Conservation (phyloP, 37 sponge, comb jelly and placozoan genomes). For the Ianthella basta region DNA sequence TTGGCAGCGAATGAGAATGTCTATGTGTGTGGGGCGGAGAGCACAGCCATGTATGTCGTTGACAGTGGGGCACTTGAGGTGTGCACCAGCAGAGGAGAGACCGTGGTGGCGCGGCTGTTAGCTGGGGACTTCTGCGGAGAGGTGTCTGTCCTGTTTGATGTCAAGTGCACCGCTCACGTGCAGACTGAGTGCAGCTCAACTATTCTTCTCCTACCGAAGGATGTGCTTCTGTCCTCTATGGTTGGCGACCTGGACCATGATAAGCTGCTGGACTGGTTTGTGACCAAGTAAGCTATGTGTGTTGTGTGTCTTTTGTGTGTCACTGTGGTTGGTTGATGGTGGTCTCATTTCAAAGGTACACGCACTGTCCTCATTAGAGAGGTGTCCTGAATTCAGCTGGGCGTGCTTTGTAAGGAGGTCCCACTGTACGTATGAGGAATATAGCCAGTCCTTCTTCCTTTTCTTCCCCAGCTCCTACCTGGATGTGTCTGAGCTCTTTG, state of each 20-base stretch:
- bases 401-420: background rate
- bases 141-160: constrained; percentile 46
- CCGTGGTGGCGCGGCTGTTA: constrained; percentile 2
- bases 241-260: background rate
- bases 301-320: too few species aligned
- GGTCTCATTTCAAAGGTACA: too few species aligned
- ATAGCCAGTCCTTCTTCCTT: too few species aligned
- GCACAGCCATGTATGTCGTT: constrained; percentile 45
- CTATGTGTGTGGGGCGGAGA: background rate
- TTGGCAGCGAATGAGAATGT: constrained; percentile 16
- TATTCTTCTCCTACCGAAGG: constrained; percentile 26
- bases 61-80: constrained; percentile 42
- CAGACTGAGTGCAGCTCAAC: constrained; percentile 10
- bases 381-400: too few species aligned
- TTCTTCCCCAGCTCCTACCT: constrained; percentile 34
- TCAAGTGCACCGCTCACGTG: constrained; percentile 7
- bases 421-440: too few species aligned
- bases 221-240: background rate
- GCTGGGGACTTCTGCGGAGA: constrained; percentile 63
- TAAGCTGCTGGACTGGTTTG: constrained; percentile 46
- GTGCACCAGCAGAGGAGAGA: constrained; percentile 12
- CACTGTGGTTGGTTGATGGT: too few species aligned
- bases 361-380: too few species aligned
- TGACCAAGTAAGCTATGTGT: constrained; percentile 4
- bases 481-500: constrained; percentile 27